phyloP scores from a whole-genome alignment of 2,888 invertebrate species.

The Drosophila paramelanica region DNA sequence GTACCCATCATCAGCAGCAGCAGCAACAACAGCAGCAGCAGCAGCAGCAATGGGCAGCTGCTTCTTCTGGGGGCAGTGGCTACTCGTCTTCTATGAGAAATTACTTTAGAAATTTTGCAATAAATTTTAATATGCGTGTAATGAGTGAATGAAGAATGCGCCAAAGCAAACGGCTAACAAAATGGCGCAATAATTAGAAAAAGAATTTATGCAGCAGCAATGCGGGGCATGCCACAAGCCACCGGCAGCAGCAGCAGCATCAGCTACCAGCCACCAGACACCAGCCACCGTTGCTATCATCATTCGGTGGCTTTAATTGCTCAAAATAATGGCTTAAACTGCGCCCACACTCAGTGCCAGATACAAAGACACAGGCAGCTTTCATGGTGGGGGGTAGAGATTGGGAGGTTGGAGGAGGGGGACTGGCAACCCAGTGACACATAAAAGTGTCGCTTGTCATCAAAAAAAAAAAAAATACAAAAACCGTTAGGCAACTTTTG shows the following conservation, averaged over 20 bases:
- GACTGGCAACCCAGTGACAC: slow-evolving; percentile 71
- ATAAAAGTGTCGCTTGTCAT: slow-evolving; percentile 73
- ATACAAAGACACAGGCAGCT: not conserved
- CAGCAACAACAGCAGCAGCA: slow-evolving; percentile 4
- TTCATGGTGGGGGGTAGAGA: not conserved
- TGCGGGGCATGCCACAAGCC: slow-evolving; percentile 27
- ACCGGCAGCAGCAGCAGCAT: slow-evolving; percentile 5
- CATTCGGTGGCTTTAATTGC: slow-evolving; percentile 51
- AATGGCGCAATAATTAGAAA: slow-evolving; percentile 70
- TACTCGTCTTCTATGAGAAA: slow-evolving; percentile 78
- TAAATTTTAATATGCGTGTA: slow-evolving; percentile 82
- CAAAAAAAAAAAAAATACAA: slow-evolving; percentile 13
- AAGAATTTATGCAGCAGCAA: slow-evolving; percentile 54
- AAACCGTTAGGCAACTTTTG: slow-evolving; percentile 46
- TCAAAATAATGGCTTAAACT: slow-evolving; percentile 43
- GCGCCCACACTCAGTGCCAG: slow-evolving; percentile 44
- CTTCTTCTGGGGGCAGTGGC: slow-evolving; percentile 42
- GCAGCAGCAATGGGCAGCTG: slow-evolving; percentile 22
- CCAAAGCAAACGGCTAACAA: slow-evolving; percentile 37
- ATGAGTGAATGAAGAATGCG: slow-evolving; percentile 75
- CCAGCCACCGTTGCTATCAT: slow-evolving; percentile 6
- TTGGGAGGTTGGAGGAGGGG: not conserved
- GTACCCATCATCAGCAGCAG: slow-evolving; percentile 42
- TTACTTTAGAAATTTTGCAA: slow-evolving; percentile 76
- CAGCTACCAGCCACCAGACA: slow-evolving; percentile 2